phyloP scores from a whole-genome alignment of 35 echinoderm and acorn worm genomes.

The Anneissia japonica region DNA sequence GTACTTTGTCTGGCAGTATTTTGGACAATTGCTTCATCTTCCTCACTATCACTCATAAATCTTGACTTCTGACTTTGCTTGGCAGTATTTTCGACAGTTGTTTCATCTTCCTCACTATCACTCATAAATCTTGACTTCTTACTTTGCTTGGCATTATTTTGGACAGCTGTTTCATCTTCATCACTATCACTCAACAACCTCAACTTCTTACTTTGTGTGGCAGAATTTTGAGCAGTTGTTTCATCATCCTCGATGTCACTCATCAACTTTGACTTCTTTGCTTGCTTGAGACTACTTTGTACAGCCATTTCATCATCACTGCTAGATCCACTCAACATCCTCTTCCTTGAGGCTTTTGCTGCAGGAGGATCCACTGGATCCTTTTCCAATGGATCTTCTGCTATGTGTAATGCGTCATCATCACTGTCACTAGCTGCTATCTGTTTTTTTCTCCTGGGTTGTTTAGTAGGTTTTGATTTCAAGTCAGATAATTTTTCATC shows the following conservation, averaged over 20 bases:
- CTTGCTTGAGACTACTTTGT: not conserved
- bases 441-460: not conserved
- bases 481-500: not conserved
- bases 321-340: conserved; percentile 15
- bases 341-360: not conserved
- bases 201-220: not conserved
- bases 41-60: too few species aligned
- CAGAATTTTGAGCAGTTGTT: conserved; percentile 3
- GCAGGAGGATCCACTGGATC: not conserved
- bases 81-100: too few species aligned
- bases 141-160: not conserved
- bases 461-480: conserved; percentile 5
- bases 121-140: not conserved
- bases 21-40: too few species aligned
- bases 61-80: too few species aligned
- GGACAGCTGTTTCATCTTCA: not conserved
- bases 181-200: not conserved
- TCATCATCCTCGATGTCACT: not conserved
- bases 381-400: not conserved
- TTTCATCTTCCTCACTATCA: not conserved
- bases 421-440: conserved; percentile 19
- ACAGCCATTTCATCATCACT: conserved; percentile 12
- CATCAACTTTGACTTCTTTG: not conserved
- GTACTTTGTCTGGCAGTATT: too few species aligned
- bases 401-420: conserved; percentile 10